Conservation (phyloP, 1,140 invertebrate genomes). For the Hyphantria cunea region DNA sequence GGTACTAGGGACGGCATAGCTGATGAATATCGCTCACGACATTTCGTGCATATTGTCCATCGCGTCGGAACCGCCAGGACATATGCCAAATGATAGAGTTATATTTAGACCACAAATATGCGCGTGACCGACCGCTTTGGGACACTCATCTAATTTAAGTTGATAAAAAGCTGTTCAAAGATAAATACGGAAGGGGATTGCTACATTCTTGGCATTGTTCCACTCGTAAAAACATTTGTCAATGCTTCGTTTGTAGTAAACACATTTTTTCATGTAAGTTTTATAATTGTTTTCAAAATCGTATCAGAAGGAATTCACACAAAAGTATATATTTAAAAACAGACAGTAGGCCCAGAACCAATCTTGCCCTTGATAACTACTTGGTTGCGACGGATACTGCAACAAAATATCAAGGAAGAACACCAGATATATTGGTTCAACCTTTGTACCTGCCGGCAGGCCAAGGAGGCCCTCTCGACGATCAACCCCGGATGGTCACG, state of each 20-base stretch:
- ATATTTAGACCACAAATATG: conserved; percentile 62
- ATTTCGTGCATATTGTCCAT: conserved; percentile 44
- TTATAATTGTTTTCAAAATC: not conserved
- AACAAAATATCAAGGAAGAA: too few species aligned
- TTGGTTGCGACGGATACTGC: too few species aligned
- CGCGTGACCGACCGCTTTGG: conserved; percentile 69
- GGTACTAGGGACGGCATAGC: conserved; percentile 12
- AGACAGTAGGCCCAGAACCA: too few species aligned
- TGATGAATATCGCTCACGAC: conserved; percentile 43
- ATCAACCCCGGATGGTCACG: too few species aligned
- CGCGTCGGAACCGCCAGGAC: conserved; percentile 42
- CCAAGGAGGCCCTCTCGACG: too few species aligned
- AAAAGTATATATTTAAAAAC: too few species aligned
- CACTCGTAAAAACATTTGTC: not conserved
- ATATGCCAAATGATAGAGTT: conserved; percentile 73
- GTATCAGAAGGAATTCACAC: not conserved
- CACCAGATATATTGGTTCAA: too few species aligned
- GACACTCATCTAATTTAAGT: conserved; percentile 58
- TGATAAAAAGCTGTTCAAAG: conserved; percentile 48
- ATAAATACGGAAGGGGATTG: conserved; percentile 56
- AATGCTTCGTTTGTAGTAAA: not conserved
- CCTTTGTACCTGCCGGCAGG: too few species aligned
- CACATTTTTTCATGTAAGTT: not conserved
- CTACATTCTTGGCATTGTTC: conserved; percentile 36
- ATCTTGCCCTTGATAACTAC: too few species aligned